A percentile compares a stretch with the other conserved stretches of the same genome.
Evolutionary conservation across 2,888 invertebrate genomes (phyloP).

Genomic region (Pharmacophagus antenor): DNA sequence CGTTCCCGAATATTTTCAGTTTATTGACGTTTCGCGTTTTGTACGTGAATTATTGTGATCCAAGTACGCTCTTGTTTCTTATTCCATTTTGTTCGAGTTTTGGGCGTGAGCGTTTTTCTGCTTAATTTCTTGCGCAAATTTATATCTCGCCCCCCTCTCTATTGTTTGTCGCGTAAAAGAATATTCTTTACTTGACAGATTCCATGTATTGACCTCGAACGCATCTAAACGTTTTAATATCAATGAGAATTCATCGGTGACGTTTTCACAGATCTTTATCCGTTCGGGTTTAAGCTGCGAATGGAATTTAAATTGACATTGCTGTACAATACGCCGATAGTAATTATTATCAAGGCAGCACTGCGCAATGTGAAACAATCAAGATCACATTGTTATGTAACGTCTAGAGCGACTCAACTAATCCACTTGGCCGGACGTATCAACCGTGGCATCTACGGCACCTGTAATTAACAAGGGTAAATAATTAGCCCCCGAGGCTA

Average conservation of each 20-base stretch:
- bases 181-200: conserved; percentile 14
- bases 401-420: conserved; percentile 23
- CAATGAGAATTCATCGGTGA: too few relatives aligned
- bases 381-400: neutral
- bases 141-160: conserved; percentile 35
- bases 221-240: too few relatives aligned
- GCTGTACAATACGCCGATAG: neutral
- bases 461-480: conserved; percentile 27
- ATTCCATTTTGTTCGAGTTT: conserved; percentile 42
- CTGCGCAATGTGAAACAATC: conserved; percentile 5
- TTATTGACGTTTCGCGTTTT: conserved; percentile 41
- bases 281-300: too few relatives aligned
- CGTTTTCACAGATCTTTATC: too few relatives aligned
- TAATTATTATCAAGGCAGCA: neutral
- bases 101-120: conserved; percentile 41
- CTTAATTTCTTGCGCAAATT: conserved; percentile 39
- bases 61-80: conserved; percentile 38
- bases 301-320: too few relatives aligned
- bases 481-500: conserved; percentile 25
- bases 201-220: too few relatives aligned
- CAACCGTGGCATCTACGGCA: conserved; percentile 16
- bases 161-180: conserved; percentile 31
- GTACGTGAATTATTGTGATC: conserved; percentile 49
- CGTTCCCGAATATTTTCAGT: conserved; percentile 29
- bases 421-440: conserved; percentile 24